These are phyloP conservation scores for Threskiornis aethiopicus DNA, from an alignment of 2,797 vertebrate genomes.

Conservation along the genomic window DNA sequence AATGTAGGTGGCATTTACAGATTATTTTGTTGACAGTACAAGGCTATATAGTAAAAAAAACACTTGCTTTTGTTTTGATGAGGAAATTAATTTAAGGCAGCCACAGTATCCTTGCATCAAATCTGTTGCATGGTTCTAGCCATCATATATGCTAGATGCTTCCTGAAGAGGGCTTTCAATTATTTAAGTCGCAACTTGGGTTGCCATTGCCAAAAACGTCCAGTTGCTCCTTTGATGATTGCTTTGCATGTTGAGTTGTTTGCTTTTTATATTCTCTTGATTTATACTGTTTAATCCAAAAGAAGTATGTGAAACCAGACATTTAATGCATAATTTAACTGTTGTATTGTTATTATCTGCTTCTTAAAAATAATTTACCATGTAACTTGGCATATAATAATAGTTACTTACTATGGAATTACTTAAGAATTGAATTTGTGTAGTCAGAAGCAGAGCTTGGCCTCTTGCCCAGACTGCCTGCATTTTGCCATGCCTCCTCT, in stretches of 20 bases:
- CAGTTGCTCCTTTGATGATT: not conserved
- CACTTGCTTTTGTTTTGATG: not conserved
- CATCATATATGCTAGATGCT: not conserved
- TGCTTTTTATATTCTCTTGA: not conserved
- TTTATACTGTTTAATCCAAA: conserved; percentile 22
- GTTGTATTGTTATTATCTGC: conserved; percentile 45
- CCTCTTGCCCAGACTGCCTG: not conserved
- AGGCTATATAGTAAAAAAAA: not conserved
- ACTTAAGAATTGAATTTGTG: conserved; percentile 41
- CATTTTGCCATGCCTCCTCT: not conserved
- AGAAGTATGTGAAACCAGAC: conserved; percentile 1
- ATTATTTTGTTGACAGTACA: not conserved
- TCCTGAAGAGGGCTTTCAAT: not conserved
- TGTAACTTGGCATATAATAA: conserved; percentile 43
- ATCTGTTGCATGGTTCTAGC: not conserved
- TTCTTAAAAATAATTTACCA: conserved; percentile 54
- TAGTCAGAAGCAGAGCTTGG: conserved; percentile 38
- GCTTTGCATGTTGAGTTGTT: not conserved
- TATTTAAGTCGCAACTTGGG: not conserved
- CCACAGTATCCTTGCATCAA: not conserved
- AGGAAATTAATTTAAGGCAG: not conserved
- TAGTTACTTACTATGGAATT: conserved; percentile 37
- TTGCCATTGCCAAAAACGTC: not conserved
- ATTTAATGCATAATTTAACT: conserved; percentile 36
- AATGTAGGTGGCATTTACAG: not conserved